Evolutionary conservation across 2,797 vertebrate species (phyloP).

Genomic region (Gymnoscopelus braueri): DNA sequence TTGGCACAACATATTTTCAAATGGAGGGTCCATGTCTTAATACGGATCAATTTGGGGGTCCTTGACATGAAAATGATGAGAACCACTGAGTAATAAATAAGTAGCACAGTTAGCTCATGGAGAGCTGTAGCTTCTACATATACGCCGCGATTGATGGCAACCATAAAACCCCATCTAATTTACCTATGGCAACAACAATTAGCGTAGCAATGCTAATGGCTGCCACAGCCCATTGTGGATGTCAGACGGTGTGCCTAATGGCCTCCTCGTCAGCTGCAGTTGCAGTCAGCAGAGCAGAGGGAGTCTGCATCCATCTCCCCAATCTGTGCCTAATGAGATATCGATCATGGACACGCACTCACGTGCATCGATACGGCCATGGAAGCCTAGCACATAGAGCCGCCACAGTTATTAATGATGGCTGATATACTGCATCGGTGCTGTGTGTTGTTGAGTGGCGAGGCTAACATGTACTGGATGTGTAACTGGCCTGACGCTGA

Average conservation of each 20-base stretch:
- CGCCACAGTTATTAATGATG: slow-evolving; percentile 35
- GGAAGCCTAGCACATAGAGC: slow-evolving; percentile 42
- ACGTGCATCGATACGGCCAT: slow-evolving; percentile 66
- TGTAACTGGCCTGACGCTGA: not conserved
- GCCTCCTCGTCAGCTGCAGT: slow-evolving; percentile 56
- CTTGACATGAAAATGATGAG: too few species aligned
- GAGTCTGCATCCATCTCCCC: slow-evolving; percentile 69
- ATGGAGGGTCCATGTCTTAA: too few species aligned
- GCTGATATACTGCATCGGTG: slow-evolving; percentile 38
- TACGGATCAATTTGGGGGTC: too few species aligned
- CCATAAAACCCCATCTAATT: slow-evolving; percentile 63
- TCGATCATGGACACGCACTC: slow-evolving; percentile 69
- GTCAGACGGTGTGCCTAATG: slow-evolving; percentile 65
- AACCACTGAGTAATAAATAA: too few species aligned
- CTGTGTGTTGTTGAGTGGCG: slow-evolving; percentile 3
- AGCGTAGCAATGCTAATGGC: slow-evolving; percentile 56
- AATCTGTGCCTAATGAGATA: slow-evolving; percentile 80
- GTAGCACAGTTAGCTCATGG: too few species aligned
- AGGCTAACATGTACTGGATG: slow-evolving; percentile 17
- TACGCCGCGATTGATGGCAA: slow-evolving; percentile 3
- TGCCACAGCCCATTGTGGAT: slow-evolving; percentile 49
- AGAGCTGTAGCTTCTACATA: not conserved
- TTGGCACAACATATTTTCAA: too few species aligned
- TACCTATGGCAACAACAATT: slow-evolving; percentile 64
- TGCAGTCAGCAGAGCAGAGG: slow-evolving; percentile 47